Base-by-base conservation (phyloP, 37 sponge, comb jelly and placozoan species). In the Oscarella lobularis region DNA sequence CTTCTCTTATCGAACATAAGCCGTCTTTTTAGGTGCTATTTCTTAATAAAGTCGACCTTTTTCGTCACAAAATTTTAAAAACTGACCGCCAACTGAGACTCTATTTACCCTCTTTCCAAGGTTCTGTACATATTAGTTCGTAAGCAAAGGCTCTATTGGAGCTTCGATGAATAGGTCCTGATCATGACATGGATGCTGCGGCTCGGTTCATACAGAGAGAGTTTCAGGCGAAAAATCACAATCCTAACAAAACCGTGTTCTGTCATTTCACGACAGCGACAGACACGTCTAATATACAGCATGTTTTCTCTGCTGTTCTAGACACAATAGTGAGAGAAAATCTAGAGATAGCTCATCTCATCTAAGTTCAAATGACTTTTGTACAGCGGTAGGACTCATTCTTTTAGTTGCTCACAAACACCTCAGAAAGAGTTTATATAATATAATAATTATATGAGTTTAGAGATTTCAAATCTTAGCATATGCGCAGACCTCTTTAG, bases 241-340 rank as follows among this genome's bases (percentile, higher is more conserved):
- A 89, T 86, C 88, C 84, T 67, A 73, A 73, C 71, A 96, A 96
- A 78, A 83, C 89, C 33, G 82, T 96, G 9, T 96, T 85, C 72
- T 87, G 89, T 66, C 97, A 96, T 74, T 92, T 92, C 90, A 96
- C 97, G 69, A 96, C 93, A 38, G 97, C 97, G 32, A 96, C 97
- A 0, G 92, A 96, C 73, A 96, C 97, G 66, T 75, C 80, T 33
- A 96, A 92, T 68, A 92, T 96, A 37, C 82, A 87, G 70, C 88
- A 92, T 9, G 84, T 83, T 32, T 83, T 93, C 73, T 84, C 88
- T 35, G 97, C 85, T 1, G 97, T 96, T 0, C 81, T 96, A 40
- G 93, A 96, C 38, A 85, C 86, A 3, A 92, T 96, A 6, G 92
- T 96, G 32, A 80, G 85, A 60, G 96, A 96, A 73, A 96, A 96